Base-by-base conservation (phyloP, 2,888 invertebrate genomes). In the Hydropsyche betteni region DNA sequence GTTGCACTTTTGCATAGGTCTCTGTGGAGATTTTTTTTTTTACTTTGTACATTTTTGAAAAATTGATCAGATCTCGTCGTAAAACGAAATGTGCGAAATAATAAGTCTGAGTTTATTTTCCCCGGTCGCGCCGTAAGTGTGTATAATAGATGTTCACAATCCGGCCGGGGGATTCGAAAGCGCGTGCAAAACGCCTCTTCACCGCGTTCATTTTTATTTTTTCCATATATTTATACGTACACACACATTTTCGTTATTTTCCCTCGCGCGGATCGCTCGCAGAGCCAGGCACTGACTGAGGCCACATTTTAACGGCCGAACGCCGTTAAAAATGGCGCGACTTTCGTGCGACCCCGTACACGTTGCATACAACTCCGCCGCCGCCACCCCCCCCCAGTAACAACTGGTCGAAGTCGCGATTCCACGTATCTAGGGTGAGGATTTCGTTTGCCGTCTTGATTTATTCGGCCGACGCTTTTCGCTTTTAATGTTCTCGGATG, bases 291-390 rank as follows among this genome's bases (percentile, higher is more conserved):
- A 34, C 64, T 33, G 69, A 16, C 69, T 14, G 52, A 50, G 70
- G 70, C 52, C 70, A 53, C 70, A 53, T 70, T 70, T 70, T 70
- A 70, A 70, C 51, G 53, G 70, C 52, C 33, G 24, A 24, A n/a
- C 33, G n/a, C 44, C 69, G 44, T 36, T 10, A n/a, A n/a, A 44
- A 33, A 44, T 69, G 50, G 69, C 34, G 70, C 52, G 52, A 55
- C 52, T 72, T 72, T 72, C 72, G 72, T 72, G 72, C 58, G 16
- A 14, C 12, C 36, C n/a, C 72, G 38, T 55, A 55, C 36, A 72
- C 72, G 72, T 58, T n/a, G 34, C 64, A 34, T 5, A 16, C 33
- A 61, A 61, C 7, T 44, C 6, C 36, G 33, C 36, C 8, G 4
- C 3, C 5, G 36, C 64, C 64, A 10, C 8, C 12, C 4, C 64